These are phyloP conservation scores for Spodoptera exigua DNA, from an alignment of 2,888 invertebrate genomes.

Conservation along the genomic window DNA sequence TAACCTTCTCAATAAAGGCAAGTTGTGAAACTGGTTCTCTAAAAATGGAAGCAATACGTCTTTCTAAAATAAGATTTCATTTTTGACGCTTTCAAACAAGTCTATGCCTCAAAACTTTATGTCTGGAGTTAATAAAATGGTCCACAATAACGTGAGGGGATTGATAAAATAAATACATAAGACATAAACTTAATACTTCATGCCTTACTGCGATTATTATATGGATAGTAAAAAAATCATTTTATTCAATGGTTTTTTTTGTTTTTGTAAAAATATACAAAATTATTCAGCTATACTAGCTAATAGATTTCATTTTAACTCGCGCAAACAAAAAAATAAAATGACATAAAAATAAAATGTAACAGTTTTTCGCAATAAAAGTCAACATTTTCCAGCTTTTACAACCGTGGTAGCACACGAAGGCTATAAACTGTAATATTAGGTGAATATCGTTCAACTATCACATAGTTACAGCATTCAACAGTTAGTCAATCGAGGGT, in stretches of 20 bases:
- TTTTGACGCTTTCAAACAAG: not conserved
- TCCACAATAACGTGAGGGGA: too few relatives aligned
- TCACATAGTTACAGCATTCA: conserved; percentile 65
- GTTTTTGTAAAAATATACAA: too few relatives aligned
- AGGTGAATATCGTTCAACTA: conserved; percentile 32
- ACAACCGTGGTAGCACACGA: conserved; percentile 42
- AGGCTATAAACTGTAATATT: conserved; percentile 42
- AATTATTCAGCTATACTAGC: too few relatives aligned
- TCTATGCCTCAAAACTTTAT: too few relatives aligned
- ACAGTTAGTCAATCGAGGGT: conserved; percentile 75
- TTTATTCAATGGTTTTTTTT: too few relatives aligned
- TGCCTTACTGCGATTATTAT: too few relatives aligned
- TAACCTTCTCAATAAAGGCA: not conserved
- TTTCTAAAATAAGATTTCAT: not conserved
- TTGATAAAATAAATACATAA: too few relatives aligned
- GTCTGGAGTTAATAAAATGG: too few relatives aligned
- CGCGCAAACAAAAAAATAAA: conserved; percentile 15
- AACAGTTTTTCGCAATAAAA: conserved; percentile 23
- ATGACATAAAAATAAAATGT: conserved; percentile 34
- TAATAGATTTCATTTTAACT: conserved; percentile 8
- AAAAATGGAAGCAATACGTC: not conserved
- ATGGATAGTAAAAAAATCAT: too few relatives aligned
- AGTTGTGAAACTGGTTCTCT: not conserved
- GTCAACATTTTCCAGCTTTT: conserved; percentile 22
- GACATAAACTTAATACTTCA: too few relatives aligned